Evolutionary conservation across 2,113 vertebrate species (phyloP), one percentile per base, ranked within the genome.

Genomic region (Gadus macrocephalus): DNA sequence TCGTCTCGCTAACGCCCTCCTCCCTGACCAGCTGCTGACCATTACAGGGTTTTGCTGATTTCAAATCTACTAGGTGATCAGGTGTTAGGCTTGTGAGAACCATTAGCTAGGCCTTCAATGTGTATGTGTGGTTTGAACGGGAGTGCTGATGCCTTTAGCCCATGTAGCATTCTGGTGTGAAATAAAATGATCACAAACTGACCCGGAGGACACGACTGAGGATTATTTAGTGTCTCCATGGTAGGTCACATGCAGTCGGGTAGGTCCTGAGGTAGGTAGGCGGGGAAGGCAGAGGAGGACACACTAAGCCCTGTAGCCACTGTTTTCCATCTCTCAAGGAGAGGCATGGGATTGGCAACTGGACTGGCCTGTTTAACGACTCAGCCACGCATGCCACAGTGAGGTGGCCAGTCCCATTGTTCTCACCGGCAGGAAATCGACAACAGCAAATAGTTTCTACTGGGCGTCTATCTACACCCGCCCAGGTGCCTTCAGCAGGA

Each of bases 11-110:
- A 66, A 49, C 73, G 19, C 60, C 35, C 15, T 60, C 70, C 69
- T 5, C 2, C 15, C 55, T 56, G 56, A 64, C 74, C 75, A 66
- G 25, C 55, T 78, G 74, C 64, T 70, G 58, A 71, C 28, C 62
- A 75, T 73, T 72, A 12, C 0, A 2, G 15, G 15, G 70, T 83
- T 74, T 67, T 71, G 66, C 65, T 22, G 66, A 66, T 16, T 80
- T 78, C 62, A 69, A 60, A 69, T 78, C n/a, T 73, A 84, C 84
- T 59, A 60, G 56, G 58, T 68, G 63, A 82, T 73, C 67, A 63
- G 75, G 77, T 83, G 53, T 69, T 15, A 15, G 71, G 67, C 35
- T 67, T 72, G 71, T 65, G 49, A 64, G 62, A 73, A 19, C 63
- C 16, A 73, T 76, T 35, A 71, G 60, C 49, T 64, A 4, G 16